Base-by-base conservation (phyloP, 2,113 vertebrate genomes). In the Alosa alosa region DNA sequence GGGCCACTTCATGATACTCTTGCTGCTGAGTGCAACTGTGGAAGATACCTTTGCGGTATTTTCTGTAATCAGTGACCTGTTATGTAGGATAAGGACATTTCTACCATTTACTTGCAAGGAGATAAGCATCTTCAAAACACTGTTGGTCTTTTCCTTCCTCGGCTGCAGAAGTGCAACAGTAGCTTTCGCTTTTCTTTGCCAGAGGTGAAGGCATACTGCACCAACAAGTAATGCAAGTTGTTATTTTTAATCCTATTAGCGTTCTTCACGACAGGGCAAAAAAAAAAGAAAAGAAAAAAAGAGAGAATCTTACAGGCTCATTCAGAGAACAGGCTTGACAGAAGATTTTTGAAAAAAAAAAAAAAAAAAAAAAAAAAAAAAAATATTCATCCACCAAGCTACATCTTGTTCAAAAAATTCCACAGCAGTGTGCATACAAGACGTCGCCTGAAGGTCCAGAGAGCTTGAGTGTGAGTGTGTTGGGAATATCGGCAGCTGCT, bases 51-150 rank as follows among this genome's bases (percentile, higher is more conserved):
- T 57, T 18, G 52, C 31, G 31, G 31, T 31, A 31, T 36, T 15
- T 36, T 15, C 31, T 44, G 41, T 13, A 39, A 11, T 39, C 72
- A 39, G 11, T 78, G 72, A 17, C 31, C 3, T 68, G 72, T 39
- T 78, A 36, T 78, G 64, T 25, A 15, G 36, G 31, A 78, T 78
- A 78, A 39, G 72, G 8, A 78, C 13, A 17, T 39, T 78, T 78
- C 10, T 36, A 39, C 72, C 31, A 78, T 41, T 78, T 78, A 78
- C 72, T 78, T 78, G 72, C 15, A 36, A 78, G 72, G 72, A 78
- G 72, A 78, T 39, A 6, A 78, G 72, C 13, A 0, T 2, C 31
- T 78, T 78, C 41, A 44, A 36, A 36, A 78, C 0, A 1, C 31
- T 31, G 64, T 72, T 72, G 13, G 64, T 13, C 3, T 64, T 25